Evolutionary conservation across 1,140 invertebrate genomes (phyloP).

Genomic region (Geopemphigus sp.): DNA sequence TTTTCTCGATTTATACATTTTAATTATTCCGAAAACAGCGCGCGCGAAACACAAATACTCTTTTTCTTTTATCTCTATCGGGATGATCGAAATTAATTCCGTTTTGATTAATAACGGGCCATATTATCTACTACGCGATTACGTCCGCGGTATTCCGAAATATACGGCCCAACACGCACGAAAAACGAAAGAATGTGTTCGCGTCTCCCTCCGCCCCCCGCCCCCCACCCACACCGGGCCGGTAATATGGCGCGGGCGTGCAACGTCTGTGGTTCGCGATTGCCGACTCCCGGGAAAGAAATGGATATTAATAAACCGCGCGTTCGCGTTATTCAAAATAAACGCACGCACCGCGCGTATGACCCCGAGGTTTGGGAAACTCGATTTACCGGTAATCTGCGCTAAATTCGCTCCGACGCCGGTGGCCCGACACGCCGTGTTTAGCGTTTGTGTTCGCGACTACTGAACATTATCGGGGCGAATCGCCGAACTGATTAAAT

Average conservation of each 20-base stretch:
- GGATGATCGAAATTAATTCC: background rate
- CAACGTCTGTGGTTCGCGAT: too few relatives aligned
- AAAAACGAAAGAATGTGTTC: too few relatives aligned
- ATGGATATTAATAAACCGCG: too few relatives aligned
- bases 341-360: background rate
- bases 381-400: background rate
- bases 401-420: background rate
- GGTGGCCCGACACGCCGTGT: background rate
- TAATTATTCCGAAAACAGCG: background rate
- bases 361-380: background rate
- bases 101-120: background rate
- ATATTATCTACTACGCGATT: too few relatives aligned
- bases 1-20: background rate
- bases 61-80: background rate
- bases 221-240: too few relatives aligned
- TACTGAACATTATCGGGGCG: background rate
- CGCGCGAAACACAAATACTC: background rate
- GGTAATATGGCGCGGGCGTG: too few relatives aligned
- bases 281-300: too few relatives aligned
- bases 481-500: background rate
- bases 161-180: too few relatives aligned
- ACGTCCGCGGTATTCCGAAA: too few relatives aligned
- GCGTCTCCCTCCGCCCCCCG: too few relatives aligned
- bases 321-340: background rate
- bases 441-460: background rate